These are phyloP conservation scores for Euthynnus affinis DNA, from an alignment of 2,797 vertebrate genomes.

Conservation along the genomic window DNA sequence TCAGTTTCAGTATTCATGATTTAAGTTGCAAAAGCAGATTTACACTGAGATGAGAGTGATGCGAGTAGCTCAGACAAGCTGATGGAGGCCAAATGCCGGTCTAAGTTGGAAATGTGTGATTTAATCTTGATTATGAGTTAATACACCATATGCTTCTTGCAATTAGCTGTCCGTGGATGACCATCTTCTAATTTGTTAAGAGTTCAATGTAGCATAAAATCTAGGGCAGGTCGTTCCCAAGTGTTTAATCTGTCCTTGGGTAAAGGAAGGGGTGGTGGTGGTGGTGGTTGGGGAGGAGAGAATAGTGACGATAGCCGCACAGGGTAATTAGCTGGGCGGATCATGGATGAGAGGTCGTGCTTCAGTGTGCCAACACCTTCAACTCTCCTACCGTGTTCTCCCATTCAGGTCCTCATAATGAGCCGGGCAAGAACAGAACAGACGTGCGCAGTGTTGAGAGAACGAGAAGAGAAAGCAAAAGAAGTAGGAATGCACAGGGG, in stretches of 20 bases:
- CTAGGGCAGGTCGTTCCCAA: conserved; percentile 85
- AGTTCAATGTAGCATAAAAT: conserved; percentile 88
- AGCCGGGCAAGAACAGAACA: conserved; percentile 43
- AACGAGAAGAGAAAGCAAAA: conserved; percentile 30
- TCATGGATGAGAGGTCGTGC: conserved; percentile 74
- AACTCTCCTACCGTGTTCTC: conserved; percentile 41
- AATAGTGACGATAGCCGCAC: conserved; percentile 42
- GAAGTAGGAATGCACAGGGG: conserved; percentile 38
- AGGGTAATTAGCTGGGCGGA: conserved; percentile 80
- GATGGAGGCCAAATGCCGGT: conserved; percentile 55
- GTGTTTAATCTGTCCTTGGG: conserved; percentile 83
- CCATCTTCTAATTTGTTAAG: conserved; percentile 86
- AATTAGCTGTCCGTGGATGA: conserved; percentile 86
- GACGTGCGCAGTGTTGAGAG: conserved; percentile 15
- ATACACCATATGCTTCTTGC: conserved; percentile 85
- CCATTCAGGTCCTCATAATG: conserved; percentile 68
- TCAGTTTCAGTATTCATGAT: conserved; percentile 28
- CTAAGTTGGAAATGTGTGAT: conserved; percentile 75
- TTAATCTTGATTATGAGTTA: conserved; percentile 87
- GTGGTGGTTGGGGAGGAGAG: too few relatives aligned
- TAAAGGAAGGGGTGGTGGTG: not conserved
- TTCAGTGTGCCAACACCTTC: conserved; percentile 72
- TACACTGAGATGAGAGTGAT: conserved; percentile 26
- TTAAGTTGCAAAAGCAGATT: conserved; percentile 47
- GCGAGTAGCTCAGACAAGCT: conserved; percentile 19